These are phyloP conservation scores for Eucidaris tribuloides DNA, from an alignment of 35 echinoderm and acorn worm species.

Conservation along the genomic window DNA sequence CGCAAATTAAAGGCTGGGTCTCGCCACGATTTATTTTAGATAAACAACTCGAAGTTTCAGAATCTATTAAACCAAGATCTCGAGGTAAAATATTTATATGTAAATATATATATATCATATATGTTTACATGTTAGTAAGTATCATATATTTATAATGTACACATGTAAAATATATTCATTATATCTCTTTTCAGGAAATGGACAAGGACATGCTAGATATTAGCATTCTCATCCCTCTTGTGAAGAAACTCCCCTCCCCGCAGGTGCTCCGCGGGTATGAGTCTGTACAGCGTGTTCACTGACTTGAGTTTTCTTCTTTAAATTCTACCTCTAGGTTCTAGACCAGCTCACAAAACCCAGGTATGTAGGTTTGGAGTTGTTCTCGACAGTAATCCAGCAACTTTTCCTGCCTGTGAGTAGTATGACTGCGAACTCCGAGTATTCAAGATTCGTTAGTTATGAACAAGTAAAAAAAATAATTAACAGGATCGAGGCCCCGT, in stretches of 20 bases:
- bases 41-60: no score
- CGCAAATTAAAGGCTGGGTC: no score
- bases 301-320: conserved; percentile 87
- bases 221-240: conserved; percentile 32
- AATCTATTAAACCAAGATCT: no score
- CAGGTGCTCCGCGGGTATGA: conserved; percentile 82
- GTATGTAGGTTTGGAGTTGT: background rate
- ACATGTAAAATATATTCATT: background rate
- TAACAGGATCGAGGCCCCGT: background rate
- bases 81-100: no score
- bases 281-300: conserved; percentile 74
- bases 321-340: conserved; percentile 79
- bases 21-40: no score
- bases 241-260: conserved; percentile 57
- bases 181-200: conserved; percentile 46
- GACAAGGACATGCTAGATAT: conserved; percentile 49
- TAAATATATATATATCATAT: no score
- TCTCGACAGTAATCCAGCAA: background rate
- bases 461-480: background rate
- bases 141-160: no score
- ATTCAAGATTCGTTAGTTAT: background rate
- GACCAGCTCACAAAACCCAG: conserved; percentile 34
- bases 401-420: background rate
- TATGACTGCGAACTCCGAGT: background rate
- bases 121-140: no score